These are phyloP conservation scores for Australoheros facetus DNA, from an alignment of 2,797 vertebrate genomes.

Conservation along the genomic window DNA sequence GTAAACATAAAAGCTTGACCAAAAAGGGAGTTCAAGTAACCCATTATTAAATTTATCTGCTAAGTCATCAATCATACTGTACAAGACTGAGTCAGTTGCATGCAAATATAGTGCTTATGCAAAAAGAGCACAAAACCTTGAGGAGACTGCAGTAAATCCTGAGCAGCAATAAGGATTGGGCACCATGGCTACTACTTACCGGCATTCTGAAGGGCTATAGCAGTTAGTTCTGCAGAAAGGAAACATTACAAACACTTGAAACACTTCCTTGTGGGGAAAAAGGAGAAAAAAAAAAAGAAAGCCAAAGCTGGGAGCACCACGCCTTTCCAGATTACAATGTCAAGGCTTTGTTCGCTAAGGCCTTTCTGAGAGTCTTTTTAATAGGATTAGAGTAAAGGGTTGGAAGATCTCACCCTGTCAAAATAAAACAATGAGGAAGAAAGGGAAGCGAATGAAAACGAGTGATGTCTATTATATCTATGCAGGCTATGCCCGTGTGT, in stretches of 20 bases:
- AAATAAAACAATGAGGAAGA: conserved; percentile 55
- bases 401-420: conserved; percentile 53
- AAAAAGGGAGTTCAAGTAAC: conserved; percentile 51
- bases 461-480: conserved; percentile 20
- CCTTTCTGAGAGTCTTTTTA: conserved; percentile 68
- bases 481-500: conserved; percentile 51
- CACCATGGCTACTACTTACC: background rate
- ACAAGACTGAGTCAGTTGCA: conserved; percentile 7
- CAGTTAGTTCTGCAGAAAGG: conserved; percentile 22
- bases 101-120: background rate
- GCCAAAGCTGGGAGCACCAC: conserved; percentile 26
- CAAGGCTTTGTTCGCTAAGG: conserved; percentile 65
- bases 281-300: background rate
- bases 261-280: conserved; percentile 37
- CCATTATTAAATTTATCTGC: conserved; percentile 47
- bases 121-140: conserved; percentile 14
- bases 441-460: conserved; percentile 40
- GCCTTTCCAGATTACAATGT: conserved; percentile 64
- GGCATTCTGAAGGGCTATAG: background rate
- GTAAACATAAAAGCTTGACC: conserved; percentile 62
- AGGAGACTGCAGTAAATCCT: conserved; percentile 5
- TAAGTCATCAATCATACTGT: conserved; percentile 44
- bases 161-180: conserved; percentile 19
- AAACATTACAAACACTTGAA: conserved; percentile 32
- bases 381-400: conserved; percentile 76